A percentile compares a stretch with the other conserved stretches of the same genome.
phyloP scores from a whole-genome alignment of 2,888 invertebrate genomes.

The Dinocampus coccinellae region DNA sequence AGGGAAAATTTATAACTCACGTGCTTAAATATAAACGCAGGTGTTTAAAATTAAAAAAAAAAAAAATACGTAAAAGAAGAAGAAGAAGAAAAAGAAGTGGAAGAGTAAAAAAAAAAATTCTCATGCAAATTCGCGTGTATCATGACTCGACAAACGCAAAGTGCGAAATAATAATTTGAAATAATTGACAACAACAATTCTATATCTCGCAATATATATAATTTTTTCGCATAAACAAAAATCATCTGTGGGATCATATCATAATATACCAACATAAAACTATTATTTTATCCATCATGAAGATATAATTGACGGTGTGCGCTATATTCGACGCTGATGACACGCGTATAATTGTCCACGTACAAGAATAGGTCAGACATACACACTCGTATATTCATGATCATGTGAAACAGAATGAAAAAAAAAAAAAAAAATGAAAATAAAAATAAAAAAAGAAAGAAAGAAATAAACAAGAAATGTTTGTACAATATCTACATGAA shows the following conservation, averaged over 20 bases:
- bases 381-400: too few species aligned
- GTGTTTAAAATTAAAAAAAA: slow-evolving; percentile 8
- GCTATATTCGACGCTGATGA: slow-evolving; percentile 5
- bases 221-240: not conserved
- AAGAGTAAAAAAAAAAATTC: not conserved
- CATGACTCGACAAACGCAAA: not conserved
- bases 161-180: slow-evolving; percentile 6
- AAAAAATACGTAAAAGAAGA: not conserved
- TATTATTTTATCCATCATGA: not conserved
- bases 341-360: slow-evolving; percentile 6
- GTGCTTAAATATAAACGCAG: not conserved
- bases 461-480: not conserved
- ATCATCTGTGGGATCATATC: not conserved
- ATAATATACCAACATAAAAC: not conserved
- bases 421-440: too few species aligned
- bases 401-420: too few species aligned
- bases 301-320: not conserved
- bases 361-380: not conserved
- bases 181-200: slow-evolving; percentile 3
- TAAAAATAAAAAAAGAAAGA: not conserved
- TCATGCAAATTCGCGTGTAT: not conserved
- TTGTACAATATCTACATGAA: not conserved
- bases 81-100: too few species aligned
- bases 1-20: slow-evolving; percentile 22
- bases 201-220: not conserved